Percentiles rank a stretch among this genome's conserved stretches.
phyloP scores from a whole-genome alignment of 2,113 vertebrate species.

The Megalops atlanticus region DNA sequence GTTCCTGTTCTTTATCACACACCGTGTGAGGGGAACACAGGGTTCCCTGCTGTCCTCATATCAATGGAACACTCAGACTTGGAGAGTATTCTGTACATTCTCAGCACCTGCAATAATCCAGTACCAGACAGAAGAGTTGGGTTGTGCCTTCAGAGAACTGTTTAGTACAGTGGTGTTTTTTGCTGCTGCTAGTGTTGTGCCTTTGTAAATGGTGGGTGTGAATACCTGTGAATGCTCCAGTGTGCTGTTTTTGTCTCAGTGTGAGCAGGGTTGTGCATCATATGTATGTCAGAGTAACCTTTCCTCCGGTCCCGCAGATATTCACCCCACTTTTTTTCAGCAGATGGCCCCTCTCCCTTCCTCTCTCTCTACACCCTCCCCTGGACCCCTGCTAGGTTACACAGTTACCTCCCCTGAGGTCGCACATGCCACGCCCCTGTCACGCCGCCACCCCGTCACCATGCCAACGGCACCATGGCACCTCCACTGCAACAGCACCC shows the following conservation, averaged over 20 bases:
- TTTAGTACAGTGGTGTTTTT: not conserved
- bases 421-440: not conserved
- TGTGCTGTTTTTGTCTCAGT: not conserved
- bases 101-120: not conserved
- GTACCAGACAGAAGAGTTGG: not conserved
- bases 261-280: not conserved
- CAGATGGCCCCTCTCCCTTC: not conserved
- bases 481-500: not conserved
- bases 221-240: not conserved
- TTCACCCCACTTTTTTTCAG: not conserved
- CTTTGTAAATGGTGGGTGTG: too few species aligned
- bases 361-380: not conserved
- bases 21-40: not conserved
- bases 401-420: not conserved
- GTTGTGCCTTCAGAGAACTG: not conserved
- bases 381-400: not conserved
- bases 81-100: not conserved
- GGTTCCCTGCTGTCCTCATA: not conserved
- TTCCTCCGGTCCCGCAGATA: conserved; percentile 1
- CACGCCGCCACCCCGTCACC: not conserved
- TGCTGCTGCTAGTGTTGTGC: not conserved
- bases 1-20: not conserved
- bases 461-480: not conserved
- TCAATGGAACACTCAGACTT: not conserved
- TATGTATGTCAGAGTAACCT: not conserved